Conservation (phyloP, 2,797 vertebrate genomes). For the Chanos chanos region DNA sequence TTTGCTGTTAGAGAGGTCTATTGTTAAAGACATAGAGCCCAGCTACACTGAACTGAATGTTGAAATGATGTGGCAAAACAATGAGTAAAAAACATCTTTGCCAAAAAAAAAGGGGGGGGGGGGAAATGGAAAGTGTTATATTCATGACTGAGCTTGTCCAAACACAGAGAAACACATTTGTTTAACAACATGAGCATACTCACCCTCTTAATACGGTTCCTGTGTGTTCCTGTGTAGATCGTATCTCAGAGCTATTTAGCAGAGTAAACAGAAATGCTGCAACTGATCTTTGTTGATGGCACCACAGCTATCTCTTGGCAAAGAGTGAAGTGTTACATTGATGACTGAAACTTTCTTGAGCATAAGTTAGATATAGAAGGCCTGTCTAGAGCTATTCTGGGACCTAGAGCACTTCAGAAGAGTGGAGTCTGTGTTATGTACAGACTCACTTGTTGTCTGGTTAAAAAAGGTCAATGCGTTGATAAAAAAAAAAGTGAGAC, state of each 20-base stretch:
- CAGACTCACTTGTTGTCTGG: slow-evolving; percentile 63
- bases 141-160: no score
- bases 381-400: slow-evolving; percentile 72
- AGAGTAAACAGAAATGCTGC: slow-evolving; percentile 2
- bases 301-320: slow-evolving; percentile 57
- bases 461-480: slow-evolving; percentile 56
- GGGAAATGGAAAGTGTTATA: no score
- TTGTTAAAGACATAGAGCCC: slow-evolving; percentile 37
- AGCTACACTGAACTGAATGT: neutral
- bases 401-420: slow-evolving; percentile 68
- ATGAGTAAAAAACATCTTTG: no score
- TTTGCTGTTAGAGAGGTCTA: slow-evolving; percentile 41
- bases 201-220: neutral
- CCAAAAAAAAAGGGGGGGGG: no score
- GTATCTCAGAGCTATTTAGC: neutral
- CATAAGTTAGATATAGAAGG: slow-evolving; percentile 75
- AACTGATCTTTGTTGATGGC: slow-evolving; percentile 58
- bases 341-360: slow-evolving; percentile 67
- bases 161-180: neutral
- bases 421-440: slow-evolving; percentile 72
- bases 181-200: neutral
- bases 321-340: slow-evolving; percentile 62
- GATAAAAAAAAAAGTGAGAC: slow-evolving; percentile 69
- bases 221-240: neutral
- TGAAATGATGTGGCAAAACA: neutral